Evolutionary conservation across 2,797 vertebrate species (phyloP).

Genomic region (Garrulus glandarius): DNA sequence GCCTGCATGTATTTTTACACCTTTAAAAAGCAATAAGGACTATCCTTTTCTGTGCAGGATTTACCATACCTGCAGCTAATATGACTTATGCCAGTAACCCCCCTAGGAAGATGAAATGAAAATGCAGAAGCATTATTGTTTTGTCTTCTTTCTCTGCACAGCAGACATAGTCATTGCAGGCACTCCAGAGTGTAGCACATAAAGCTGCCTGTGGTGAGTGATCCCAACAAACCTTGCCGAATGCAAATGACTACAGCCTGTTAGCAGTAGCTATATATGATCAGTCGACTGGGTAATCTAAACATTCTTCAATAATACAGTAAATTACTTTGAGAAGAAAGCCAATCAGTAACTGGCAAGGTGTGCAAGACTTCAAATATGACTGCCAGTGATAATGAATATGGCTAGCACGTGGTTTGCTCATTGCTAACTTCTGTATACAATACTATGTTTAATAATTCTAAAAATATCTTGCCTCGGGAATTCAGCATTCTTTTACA

Average conservation of each 20-base stretch:
- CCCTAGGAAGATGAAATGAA: neutral
- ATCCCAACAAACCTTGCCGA: neutral
- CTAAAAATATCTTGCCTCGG: neutral
- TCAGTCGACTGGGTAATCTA: neutral
- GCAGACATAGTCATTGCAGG: neutral
- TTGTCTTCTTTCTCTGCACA: neutral
- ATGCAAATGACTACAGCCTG: neutral
- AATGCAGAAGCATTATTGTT: neutral
- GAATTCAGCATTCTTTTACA: neutral
- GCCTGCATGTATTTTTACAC: neutral
- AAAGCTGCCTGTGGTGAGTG: neutral
- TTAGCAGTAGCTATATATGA: neutral
- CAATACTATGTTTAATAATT: neutral
- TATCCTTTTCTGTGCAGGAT: neutral
- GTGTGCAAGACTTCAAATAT: neutral
- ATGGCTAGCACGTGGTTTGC: neutral
- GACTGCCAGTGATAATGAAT: neutral
- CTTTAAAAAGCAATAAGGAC: neutral
- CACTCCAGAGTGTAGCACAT: neutral
- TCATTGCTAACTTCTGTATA: neutral
- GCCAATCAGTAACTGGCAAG: neutral
- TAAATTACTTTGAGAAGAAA: neutral
- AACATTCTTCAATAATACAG: neutral
- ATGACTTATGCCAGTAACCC: neutral
- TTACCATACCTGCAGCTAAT: neutral